phyloP scores from a whole-genome alignment of 1,140 invertebrate species.

The Propsilocerus akamusi region DNA sequence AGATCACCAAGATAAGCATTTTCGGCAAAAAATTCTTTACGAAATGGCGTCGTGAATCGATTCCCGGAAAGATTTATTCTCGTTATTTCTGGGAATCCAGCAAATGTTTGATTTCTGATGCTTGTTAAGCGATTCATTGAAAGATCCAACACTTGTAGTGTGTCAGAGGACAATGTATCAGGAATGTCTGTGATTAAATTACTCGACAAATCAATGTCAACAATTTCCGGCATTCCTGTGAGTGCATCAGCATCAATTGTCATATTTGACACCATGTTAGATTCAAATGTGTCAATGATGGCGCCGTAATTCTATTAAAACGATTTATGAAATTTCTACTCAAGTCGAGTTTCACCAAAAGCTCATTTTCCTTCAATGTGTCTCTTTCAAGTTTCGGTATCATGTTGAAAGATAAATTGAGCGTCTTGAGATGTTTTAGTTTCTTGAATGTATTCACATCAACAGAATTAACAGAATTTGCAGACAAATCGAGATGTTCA shows the following conservation, averaged over 20 bases:
- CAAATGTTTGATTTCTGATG: slow-evolving; percentile 32
- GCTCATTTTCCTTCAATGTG: slow-evolving; percentile 30
- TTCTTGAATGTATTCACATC: slow-evolving; percentile 32
- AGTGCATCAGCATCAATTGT: slow-evolving; percentile 30
- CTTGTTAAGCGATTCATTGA: slow-evolving; percentile 23
- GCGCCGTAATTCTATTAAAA: slow-evolving; percentile 32
- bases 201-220: slow-evolving; percentile 33
- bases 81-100: slow-evolving; percentile 30
- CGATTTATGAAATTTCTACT: slow-evolving; percentile 41
- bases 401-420: slow-evolving; percentile 47
- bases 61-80: slow-evolving; percentile 42
- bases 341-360: slow-evolving; percentile 33
- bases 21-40: slow-evolving; percentile 32
- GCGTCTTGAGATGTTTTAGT: slow-evolving; percentile 28
- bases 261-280: slow-evolving; percentile 39
- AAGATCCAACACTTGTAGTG: slow-evolving; percentile 33
- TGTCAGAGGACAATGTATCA: slow-evolving; percentile 30
- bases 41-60: slow-evolving; percentile 36
- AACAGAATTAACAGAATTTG: slow-evolving; percentile 34
- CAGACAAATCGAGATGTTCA: slow-evolving; percentile 40
- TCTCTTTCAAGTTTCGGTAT: slow-evolving; percentile 32
- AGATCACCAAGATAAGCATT: slow-evolving; percentile 35
- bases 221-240: slow-evolving; percentile 28
- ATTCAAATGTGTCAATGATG: slow-evolving; percentile 30
- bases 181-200: slow-evolving; percentile 35